phyloP scores from a whole-genome alignment of 2,113 vertebrate species.

The Brienomyrus brachyistius region DNA sequence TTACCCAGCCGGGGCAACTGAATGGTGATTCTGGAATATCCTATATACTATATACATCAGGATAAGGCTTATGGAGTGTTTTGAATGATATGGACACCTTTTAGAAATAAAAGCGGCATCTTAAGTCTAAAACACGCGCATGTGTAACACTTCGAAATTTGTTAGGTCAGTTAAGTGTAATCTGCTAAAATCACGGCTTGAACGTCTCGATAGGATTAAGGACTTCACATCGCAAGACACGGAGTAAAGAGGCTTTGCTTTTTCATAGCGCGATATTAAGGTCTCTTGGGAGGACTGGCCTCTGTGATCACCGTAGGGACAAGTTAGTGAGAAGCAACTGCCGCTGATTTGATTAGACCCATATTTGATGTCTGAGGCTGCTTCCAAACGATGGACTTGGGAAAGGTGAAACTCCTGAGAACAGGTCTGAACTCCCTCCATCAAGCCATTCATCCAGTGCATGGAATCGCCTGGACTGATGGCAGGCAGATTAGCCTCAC shows the following conservation, averaged over 20 bases:
- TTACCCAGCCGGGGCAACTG: not conserved
- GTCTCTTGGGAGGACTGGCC: conserved; percentile 35
- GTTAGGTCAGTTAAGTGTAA: conserved; percentile 53
- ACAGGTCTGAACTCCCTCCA: conserved; percentile 79
- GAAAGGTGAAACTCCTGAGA: conserved; percentile 82
- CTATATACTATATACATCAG: not conserved
- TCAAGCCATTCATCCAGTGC: conserved; percentile 82
- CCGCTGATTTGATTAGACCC: conserved; percentile 21
- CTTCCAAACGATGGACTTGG: conserved; percentile 74
- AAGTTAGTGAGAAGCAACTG: not conserved
- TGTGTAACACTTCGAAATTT: not conserved
- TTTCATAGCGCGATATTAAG: conserved; percentile 47
- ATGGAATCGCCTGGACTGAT: conserved; percentile 92
- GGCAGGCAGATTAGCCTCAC: conserved; percentile 85
- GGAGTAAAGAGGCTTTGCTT: conserved; percentile 51
- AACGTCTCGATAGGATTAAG: conserved; percentile 59
- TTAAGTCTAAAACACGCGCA: not conserved
- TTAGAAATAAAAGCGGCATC: not conserved
- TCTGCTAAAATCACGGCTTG: conserved; percentile 54
- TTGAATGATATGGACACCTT: not conserved
- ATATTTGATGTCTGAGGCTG: not conserved
- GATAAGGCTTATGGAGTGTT: not conserved
- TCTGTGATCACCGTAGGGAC: conserved; percentile 8
- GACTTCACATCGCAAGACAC: conserved; percentile 50
- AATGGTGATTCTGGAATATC: not conserved